Conservation (phyloP, 2,888 invertebrate species). For the Yponomeuta cagnagella region DNA sequence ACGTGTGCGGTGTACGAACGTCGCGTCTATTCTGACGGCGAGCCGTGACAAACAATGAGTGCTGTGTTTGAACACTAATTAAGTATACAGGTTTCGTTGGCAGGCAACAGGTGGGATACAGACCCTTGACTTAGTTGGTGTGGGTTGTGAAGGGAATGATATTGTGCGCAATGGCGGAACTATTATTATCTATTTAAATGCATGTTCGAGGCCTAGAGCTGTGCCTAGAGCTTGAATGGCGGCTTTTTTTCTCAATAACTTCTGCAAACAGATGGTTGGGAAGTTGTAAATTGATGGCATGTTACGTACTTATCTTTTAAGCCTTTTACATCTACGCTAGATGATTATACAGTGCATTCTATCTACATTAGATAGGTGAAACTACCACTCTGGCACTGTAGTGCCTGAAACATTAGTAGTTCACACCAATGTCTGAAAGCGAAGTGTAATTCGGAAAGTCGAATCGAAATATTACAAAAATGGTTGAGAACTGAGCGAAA, state of each 20-base stretch:
- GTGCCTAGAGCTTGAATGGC: neutral
- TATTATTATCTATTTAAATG: conserved; percentile 1
- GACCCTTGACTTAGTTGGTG: conserved; percentile 13
- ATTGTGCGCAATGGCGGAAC: neutral
- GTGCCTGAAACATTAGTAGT: too few relatives aligned
- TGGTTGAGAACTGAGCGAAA: neutral
- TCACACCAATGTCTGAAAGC: neutral
- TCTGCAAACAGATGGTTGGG: neutral
- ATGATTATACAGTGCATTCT: too few relatives aligned
- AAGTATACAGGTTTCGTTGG: conserved; percentile 57
- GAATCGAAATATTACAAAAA: neutral
- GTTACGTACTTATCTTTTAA: too few relatives aligned
- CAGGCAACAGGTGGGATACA: conserved; percentile 53
- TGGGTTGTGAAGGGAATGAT: conserved; percentile 10
- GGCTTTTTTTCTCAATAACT: neutral
- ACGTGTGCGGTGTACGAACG: conserved; percentile 53
- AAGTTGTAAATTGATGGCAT: neutral
- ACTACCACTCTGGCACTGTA: too few relatives aligned
- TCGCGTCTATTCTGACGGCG: conserved; percentile 50
- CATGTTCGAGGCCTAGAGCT: neutral
- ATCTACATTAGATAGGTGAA: too few relatives aligned
- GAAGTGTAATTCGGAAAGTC: neutral
- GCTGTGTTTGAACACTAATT: conserved; percentile 36
- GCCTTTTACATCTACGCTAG: too few relatives aligned
- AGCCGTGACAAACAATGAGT: conserved; percentile 56